Evolutionary conservation across 1,140 invertebrate species (phyloP).

Genomic region (Drosophila suzukii): DNA sequence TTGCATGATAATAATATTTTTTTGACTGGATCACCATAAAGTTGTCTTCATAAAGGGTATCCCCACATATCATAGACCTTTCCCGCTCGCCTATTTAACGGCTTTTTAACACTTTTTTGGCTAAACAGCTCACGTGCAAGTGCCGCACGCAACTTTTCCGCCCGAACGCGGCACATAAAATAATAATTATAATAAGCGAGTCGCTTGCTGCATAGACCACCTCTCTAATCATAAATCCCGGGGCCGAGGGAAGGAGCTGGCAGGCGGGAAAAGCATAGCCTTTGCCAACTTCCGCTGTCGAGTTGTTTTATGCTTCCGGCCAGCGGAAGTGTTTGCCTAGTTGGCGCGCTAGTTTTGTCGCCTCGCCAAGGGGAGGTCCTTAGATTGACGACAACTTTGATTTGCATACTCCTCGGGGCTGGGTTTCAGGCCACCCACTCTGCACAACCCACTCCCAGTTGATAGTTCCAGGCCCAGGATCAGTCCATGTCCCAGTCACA

Average conservation of each 20-base stretch:
- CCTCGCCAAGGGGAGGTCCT: constrained; percentile 45
- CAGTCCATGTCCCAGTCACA: neutral
- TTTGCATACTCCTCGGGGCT: constrained; percentile 66
- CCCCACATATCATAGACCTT: constrained; percentile 4
- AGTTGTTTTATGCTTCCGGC: constrained; percentile 83
- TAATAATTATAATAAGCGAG: constrained; percentile 76
- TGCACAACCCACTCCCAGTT: neutral
- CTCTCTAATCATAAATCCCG: constrained; percentile 69
- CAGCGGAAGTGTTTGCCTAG: constrained; percentile 81
- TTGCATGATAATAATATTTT: too few species aligned
- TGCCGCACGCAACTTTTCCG: constrained; percentile 46
- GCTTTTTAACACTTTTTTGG: constrained; percentile 77
- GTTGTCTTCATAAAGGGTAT: constrained; percentile 1
- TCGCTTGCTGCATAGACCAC: constrained; percentile 15
- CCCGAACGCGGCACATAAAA: constrained; percentile 50
- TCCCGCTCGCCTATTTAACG: constrained; percentile 53
- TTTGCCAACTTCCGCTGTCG: constrained; percentile 76
- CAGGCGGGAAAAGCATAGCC: constrained; percentile 28
- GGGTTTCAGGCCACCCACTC: neutral
- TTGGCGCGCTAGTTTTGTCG: constrained; percentile 82
- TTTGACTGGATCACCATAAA: too few species aligned
- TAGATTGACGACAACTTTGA: constrained; percentile 67
- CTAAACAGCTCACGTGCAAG: constrained; percentile 81
- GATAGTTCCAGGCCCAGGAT: neutral
- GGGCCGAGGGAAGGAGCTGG: neutral